A percentile compares a stretch with the other conserved stretches of the same genome.
Conservation (phyloP, 1,140 invertebrate genomes). For the Aphaenogaster rudis region DNA sequence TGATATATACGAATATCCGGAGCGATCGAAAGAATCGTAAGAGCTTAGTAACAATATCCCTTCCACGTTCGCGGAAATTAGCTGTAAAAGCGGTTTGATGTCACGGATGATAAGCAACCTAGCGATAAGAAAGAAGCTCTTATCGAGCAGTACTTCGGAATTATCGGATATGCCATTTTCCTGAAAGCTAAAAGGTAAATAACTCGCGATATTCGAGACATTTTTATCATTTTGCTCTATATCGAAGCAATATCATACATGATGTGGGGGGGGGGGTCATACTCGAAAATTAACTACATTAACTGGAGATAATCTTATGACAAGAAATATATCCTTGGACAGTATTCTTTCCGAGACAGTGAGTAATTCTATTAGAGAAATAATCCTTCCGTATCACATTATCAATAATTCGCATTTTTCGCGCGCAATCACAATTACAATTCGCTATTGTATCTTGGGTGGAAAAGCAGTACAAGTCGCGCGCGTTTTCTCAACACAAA, state of each 20-base stretch:
- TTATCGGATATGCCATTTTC: background rate
- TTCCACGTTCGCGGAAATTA: slow-evolving; percentile 1
- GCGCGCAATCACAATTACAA: background rate
- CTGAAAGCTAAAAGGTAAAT: background rate
- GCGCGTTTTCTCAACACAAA: background rate
- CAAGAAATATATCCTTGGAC: background rate
- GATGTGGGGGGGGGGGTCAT: background rate
- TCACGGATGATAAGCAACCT: background rate
- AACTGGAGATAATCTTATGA: background rate
- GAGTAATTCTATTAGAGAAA: background rate
- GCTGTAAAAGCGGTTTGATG: background rate
- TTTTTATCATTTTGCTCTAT: background rate
- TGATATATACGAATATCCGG: background rate
- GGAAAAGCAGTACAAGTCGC: background rate
- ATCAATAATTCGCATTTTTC: background rate
- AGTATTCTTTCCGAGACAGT: background rate
- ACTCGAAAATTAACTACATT: background rate
- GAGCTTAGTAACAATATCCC: background rate
- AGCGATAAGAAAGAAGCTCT: slow-evolving; percentile 2
- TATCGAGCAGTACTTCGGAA: slow-evolving; percentile 17
- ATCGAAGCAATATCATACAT: background rate
- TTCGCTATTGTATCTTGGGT: background rate
- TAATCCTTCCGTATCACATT: background rate
- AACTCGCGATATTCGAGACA: background rate
- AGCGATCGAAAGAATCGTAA: background rate